Percentiles rank a stretch among this genome's conserved stretches.
phyloP scores from a whole-genome alignment of 2,888 invertebrate species.

The Hypolimnas misippus region DNA sequence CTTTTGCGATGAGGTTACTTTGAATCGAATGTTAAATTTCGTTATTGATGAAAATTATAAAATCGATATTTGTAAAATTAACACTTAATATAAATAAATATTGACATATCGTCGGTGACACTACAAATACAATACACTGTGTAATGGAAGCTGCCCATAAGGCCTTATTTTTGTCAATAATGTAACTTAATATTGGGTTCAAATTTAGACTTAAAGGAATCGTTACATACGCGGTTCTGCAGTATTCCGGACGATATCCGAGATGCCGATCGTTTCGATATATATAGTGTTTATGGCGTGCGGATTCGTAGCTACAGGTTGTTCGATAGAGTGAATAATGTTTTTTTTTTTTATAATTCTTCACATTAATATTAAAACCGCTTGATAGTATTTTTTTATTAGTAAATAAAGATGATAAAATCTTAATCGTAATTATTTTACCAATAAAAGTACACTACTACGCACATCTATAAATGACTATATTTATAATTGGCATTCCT shows the following conservation, averaged over 20 bases:
- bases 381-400: not conserved
- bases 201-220: too few relatives aligned
- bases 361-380: not conserved
- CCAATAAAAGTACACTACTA: not conserved
- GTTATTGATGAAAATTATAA: too few relatives aligned
- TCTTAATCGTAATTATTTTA: not conserved
- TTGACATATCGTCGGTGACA: too few relatives aligned
- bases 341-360: not conserved
- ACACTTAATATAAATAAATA: too few relatives aligned
- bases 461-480: conserved; percentile 8
- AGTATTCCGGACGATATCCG: not conserved
- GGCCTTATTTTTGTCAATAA: too few relatives aligned
- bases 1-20: too few relatives aligned
- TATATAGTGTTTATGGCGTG: conserved; percentile 12
- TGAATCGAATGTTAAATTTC: too few relatives aligned
- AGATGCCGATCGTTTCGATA: not conserved
- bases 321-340: not conserved
- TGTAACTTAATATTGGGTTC: too few relatives aligned
- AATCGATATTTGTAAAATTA: too few relatives aligned
- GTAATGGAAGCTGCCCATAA: too few relatives aligned
- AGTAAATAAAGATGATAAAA: not conserved
- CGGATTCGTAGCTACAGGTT: not conserved
- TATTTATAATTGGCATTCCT: conserved; percentile 7
- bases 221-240: too few relatives aligned
- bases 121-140: too few relatives aligned